Conservation (phyloP, 2,797 vertebrate genomes). For the Naso thynnoides region DNA sequence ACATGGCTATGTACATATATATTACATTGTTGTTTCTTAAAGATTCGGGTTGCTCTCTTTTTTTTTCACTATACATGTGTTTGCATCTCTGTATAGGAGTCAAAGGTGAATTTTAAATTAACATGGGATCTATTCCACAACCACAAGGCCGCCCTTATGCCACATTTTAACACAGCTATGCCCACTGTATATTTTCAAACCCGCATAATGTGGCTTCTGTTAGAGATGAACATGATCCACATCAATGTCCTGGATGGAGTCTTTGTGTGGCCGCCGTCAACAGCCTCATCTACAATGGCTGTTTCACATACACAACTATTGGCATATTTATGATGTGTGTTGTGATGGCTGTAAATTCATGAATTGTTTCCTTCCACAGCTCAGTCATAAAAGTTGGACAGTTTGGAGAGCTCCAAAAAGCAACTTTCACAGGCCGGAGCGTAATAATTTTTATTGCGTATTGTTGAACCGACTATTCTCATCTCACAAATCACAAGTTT, state of each 20-base stretch:
- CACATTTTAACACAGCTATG: slow-evolving; percentile 13
- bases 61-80: no score
- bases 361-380: slow-evolving; percentile 50
- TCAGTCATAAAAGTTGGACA: slow-evolving; percentile 44
- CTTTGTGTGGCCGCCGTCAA: slow-evolving; percentile 43
- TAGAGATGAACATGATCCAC: slow-evolving; percentile 10
- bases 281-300: slow-evolving; percentile 26
- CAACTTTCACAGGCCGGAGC: slow-evolving; percentile 26
- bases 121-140: slow-evolving; percentile 4
- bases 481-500: slow-evolving; percentile 52
- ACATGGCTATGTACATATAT: no score
- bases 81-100: slow-evolving; percentile 1
- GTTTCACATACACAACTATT: slow-evolving; percentile 23
- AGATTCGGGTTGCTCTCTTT: no score
- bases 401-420: slow-evolving; percentile 29
- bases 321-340: slow-evolving; percentile 60
- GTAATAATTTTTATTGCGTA: slow-evolving; percentile 41
- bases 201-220: slow-evolving; percentile 26
- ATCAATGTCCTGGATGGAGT: slow-evolving; percentile 13
- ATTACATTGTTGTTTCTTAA: no score
- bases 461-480: slow-evolving; percentile 40
- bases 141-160: slow-evolving; percentile 11
- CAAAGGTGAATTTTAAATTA: slow-evolving; percentile 18
- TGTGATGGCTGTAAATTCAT: slow-evolving; percentile 46
- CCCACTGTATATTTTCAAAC: slow-evolving; percentile 21